Base-by-base conservation (phyloP, 2,797 vertebrate species). In the Molossus molossus region DNA sequence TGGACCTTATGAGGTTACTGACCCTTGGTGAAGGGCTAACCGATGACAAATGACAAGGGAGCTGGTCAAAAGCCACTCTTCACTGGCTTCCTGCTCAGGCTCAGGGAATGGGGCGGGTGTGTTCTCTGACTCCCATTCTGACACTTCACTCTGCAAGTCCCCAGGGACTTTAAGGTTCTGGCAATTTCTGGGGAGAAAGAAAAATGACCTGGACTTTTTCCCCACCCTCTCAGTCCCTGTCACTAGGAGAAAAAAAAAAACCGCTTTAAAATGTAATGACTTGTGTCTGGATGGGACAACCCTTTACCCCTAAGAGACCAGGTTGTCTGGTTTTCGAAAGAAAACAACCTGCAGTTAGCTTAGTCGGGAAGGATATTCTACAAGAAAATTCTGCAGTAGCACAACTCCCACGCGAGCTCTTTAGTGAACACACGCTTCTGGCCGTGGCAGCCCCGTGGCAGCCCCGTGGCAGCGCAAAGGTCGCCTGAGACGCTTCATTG, bases 261-360 rank as follows among this genome's bases (percentile, higher is more conserved):
- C 12, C 37, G 53, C 5, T 69, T 93, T 95, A 89, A 87, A 90
- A 7, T 0, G 6, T 77, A 67, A 8, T 83, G 20, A 77, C 23
- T 94, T 73, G 88, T 85, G 95, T 96, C 84, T 86, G 45, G 93
- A 88, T 3, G 23, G 73, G 4, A 9, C 53, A 96, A 96, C 72
- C 69, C 10, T 10, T 76, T 86, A 65, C 37, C 53, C 88, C 21
- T 48, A 87, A 95, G 76, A 89, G 57, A 96, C 64, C n/a, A 70
- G 55, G 60, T 83, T 96, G 55, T 81, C 21, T 65, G 37, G 72
- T 50, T 94, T 96, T 92, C 12, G 33, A 94, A 90, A 84, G 64
- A 81, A 96, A 95, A 81, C 27, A 93, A 45, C 20, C 90, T 8
- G 27, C 85, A 85, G 69, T 77, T 93, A 69, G 60, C 60, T 90